Percentiles rank a stretch among this genome's conserved stretches.
Evolutionary conservation across 1,140 invertebrate species (phyloP).

Genomic region (Bombus confusus): DNA sequence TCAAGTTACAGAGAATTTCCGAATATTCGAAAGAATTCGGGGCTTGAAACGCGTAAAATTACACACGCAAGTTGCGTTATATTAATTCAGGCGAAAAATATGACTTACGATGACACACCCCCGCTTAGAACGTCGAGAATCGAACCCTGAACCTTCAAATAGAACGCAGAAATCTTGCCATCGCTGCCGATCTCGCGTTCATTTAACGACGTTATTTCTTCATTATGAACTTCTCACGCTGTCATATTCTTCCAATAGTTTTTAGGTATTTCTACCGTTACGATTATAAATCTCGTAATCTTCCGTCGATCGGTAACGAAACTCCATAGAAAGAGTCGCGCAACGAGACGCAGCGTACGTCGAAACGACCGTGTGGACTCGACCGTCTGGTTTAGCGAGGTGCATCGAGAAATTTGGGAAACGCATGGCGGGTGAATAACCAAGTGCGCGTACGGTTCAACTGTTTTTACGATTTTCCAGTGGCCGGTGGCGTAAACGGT

Average conservation of each 20-base stretch:
- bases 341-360: neutral
- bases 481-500: conserved; percentile 31
- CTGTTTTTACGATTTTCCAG: conserved; percentile 45
- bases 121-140: neutral
- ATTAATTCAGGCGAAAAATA: neutral
- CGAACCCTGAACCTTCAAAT: neutral
- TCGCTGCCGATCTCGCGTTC: neutral
- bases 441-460: conserved; percentile 29
- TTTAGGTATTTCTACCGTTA: neutral
- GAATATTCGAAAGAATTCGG: neutral
- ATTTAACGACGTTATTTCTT: neutral
- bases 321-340: neutral
- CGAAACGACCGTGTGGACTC: neutral
- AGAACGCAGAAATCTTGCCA: neutral
- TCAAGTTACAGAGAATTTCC: neutral
- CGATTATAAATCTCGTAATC: neutral
- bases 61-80: neutral
- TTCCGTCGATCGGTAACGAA: neutral
- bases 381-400: neutral
- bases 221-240: too few species aligned
- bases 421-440: conserved; percentile 10
- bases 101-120: neutral
- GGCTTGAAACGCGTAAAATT: neutral
- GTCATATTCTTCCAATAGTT: neutral
- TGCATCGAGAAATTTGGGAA: neutral